A percentile compares a stretch with the other conserved stretches of the same genome.
These are phyloP conservation scores for Stramonita haemastoma DNA, from an alignment of 2,888 invertebrate species.

Conservation along the genomic window DNA sequence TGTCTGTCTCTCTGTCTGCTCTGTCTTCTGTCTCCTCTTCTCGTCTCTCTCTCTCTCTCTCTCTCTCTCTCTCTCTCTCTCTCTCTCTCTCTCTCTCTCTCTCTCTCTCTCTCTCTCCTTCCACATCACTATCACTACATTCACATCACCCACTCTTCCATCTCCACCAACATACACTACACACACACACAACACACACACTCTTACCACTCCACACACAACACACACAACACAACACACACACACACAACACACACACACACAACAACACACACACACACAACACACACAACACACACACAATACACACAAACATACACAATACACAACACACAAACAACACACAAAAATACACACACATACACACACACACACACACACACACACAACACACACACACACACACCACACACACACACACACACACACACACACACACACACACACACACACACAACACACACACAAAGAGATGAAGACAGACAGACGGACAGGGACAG, in stretches of 20 bases:
- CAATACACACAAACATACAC: conserved; percentile 13
- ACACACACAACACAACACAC: conserved; percentile 17
- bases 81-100: too few species aligned
- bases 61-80: too few species aligned
- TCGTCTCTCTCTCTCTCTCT: too few species aligned
- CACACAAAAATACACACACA: too few species aligned
- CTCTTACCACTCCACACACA: not conserved
- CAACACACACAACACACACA: conserved; percentile 36
- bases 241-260: conserved; percentile 40
- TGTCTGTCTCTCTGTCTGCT: too few species aligned
- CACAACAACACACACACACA: too few species aligned
- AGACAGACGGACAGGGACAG: too few species aligned
- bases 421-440: not conserved
- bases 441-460: not conserved
- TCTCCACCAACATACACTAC: too few species aligned
- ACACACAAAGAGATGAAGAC: not conserved
- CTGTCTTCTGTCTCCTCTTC: too few species aligned
- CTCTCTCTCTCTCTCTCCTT: too few species aligned
- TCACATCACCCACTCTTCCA: too few species aligned
- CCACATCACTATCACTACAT: too few species aligned
- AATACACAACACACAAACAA: conserved; percentile 1
- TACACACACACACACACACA: not conserved
- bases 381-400: not conserved
- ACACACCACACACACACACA: conserved; percentile 6
- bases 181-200: not conserved